Conservation (phyloP, 1,140 invertebrate genomes). For the Tetranychus urticae region DNA sequence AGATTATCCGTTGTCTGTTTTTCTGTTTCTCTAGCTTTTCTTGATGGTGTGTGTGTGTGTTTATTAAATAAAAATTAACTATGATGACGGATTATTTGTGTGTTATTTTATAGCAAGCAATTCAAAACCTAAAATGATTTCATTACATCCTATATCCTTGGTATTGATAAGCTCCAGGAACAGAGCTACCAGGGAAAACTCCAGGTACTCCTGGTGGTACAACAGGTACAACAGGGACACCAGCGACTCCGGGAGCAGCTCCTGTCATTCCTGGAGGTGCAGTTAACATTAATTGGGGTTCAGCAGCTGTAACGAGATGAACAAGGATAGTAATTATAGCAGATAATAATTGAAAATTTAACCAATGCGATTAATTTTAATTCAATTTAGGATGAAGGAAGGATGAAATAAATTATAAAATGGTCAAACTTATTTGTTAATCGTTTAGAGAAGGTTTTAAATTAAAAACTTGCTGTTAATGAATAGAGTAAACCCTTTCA, state of each 20-base stretch:
- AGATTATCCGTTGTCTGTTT: no score
- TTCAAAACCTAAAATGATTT: no score
- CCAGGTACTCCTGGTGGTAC: not conserved
- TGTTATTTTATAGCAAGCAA: no score
- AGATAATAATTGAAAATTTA: not conserved
- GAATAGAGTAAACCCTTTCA: no score
- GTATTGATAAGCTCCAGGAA: no score
- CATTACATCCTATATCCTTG: no score
- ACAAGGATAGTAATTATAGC: conserved; percentile 6
- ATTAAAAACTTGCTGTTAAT: no score
- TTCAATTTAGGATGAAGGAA: not conserved
- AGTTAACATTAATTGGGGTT: conserved; percentile 85
- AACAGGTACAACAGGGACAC: not conserved
- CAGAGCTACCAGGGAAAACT: not conserved
- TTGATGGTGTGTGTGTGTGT: no score
- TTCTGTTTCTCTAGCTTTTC: no score
- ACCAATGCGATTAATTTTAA: not conserved
- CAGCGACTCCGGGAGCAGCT: not conserved
- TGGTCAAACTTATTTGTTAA: not conserved
- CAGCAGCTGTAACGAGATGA: conserved; percentile 27
- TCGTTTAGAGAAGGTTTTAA: conserved; percentile 1
- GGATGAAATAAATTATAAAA: not conserved
- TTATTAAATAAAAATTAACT: no score
- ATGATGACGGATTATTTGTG: no score
- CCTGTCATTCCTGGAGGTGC: conserved; percentile 52